These are phyloP conservation scores for Spizaetus ornatus DNA, from an alignment of 2,113 vertebrate species.

Conservation along the genomic window DNA sequence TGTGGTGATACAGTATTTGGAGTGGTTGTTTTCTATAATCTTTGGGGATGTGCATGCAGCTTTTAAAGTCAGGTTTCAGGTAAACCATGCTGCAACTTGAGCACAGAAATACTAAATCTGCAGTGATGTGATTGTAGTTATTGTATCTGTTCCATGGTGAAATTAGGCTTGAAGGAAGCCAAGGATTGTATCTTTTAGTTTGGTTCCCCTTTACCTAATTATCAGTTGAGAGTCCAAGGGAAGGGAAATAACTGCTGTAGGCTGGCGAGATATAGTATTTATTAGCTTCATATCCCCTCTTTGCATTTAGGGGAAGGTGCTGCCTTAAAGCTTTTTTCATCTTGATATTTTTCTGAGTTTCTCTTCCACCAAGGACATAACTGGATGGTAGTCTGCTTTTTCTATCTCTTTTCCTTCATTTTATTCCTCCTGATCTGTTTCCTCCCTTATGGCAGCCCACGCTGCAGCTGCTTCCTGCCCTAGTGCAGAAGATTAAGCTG, in stretches of 20 bases:
- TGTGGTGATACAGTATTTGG: not conserved
- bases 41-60: not conserved
- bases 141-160: not conserved
- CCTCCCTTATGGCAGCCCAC: not conserved
- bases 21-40: not conserved
- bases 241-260: not conserved
- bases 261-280: not conserved
- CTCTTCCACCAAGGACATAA: not conserved
- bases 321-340: not conserved
- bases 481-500: conserved; percentile 1
- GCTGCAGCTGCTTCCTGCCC: not conserved
- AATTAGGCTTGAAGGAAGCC: not conserved
- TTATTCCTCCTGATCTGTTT: conserved; percentile 5
- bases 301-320: not conserved
- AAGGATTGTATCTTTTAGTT: not conserved
- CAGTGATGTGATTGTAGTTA: not conserved
- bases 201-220: not conserved
- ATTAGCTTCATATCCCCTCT: not conserved
- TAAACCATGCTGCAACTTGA: not conserved
- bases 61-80: not conserved
- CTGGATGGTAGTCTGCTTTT: not conserved
- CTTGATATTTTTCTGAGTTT: not conserved
- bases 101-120: not conserved
- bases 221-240: not conserved
- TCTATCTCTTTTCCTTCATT: not conserved